Evolutionary conservation across 35 echinoderm and acorn worm genomes (phyloP), one percentile per base, ranked within the genome.

Genomic region (Ophiothrix spiculata): DNA sequence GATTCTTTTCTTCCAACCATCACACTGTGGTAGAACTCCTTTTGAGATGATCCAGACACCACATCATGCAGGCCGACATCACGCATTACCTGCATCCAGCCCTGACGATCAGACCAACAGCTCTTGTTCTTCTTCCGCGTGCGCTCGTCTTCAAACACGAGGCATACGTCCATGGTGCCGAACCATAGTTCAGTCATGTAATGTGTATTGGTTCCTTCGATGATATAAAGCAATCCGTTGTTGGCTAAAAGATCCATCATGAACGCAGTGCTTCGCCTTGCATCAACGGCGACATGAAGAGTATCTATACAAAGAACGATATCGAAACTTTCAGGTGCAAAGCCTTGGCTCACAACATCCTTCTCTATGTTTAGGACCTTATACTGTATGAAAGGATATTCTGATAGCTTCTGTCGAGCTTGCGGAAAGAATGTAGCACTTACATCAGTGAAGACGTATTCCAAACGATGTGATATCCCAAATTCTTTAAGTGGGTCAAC

Each of bases 351-450:
- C 69, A 78, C 88, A 14, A 95, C 54, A 29, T 91, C 89, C 35
- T 87, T 80, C 69, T 95, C 93, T 56, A 95, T 95, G 80, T 95
- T 89, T n/a, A 95, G 56, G 54, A 91, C 88, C 60, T 95, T 83
- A 40, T 95, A 95, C 80, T 95, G 91, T 33, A 95, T 80, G 76
- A 91, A 91, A 21, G 87, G 81, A 82, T 83, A 90, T 3, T 83
- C 88, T 28, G 34, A 39, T 31, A 90, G 40, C 15, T 49, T 37
- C 0, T 91, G 77, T 40, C 84, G 39, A 6, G 93, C 93, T 79
- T 95, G 93, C n/a, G 79, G 80, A 77, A 95, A 95, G 83, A 95
- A 95, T 32, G 93, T 80, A 42, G 87, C 93, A 60, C 93, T 95
- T 56, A 95, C 34, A 63, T 95, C 93, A 4, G 93, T 95, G 85